Evolutionary conservation across 2,888 invertebrate genomes (phyloP), one percentile per base, ranked within the genome.

Genomic region (Nasonovia ribisnigri): DNA sequence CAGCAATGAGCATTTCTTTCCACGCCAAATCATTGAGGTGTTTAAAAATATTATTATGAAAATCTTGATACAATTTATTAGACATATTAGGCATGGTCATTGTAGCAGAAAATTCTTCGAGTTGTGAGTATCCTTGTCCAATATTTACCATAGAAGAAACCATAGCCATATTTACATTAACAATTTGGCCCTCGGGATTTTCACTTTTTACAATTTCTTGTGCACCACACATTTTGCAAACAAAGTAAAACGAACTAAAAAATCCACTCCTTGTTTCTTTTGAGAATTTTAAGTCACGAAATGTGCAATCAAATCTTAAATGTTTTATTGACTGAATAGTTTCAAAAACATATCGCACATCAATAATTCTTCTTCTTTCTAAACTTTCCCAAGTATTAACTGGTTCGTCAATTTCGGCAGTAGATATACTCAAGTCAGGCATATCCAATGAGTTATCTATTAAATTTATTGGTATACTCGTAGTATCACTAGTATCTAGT

Each of bases 121-220:
- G 54, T 88, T 54, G 36, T 24, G 36, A 54, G 26, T 88, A 88
- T 36, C 88, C 54, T n/a, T n/a, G n/a, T n/a, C n/a, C n/a, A n/a
- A 57, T 54, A n/a, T n/a, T n/a, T n/a, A n/a, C n/a, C n/a, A n/a
- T n/a, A n/a, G n/a, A n/a, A n/a, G n/a, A n/a, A n/a, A 88, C 88
- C 10, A 88, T 88, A 36, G 54, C 88, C 88, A 88, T 88, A 54
- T 88, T 88, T 54, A 88, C 86, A 29, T 86, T 46, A 6, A 86
- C 29, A 67, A 10, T 46, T 43, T 29, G 6, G 36, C 16, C 3
- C 0, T 77, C 36, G 16, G 4, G 10, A 36, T 84, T 42, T 36
- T 86, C 86, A 46, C 43, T 86, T 46, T 54, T 42, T 29, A 88
- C 6, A 36, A 24, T 57, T 88, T 54, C 88, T 54, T 36, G 1